These are phyloP conservation scores for Alosa alosa DNA, from an alignment of 2,113 vertebrate genomes.

Conservation along the genomic window DNA sequence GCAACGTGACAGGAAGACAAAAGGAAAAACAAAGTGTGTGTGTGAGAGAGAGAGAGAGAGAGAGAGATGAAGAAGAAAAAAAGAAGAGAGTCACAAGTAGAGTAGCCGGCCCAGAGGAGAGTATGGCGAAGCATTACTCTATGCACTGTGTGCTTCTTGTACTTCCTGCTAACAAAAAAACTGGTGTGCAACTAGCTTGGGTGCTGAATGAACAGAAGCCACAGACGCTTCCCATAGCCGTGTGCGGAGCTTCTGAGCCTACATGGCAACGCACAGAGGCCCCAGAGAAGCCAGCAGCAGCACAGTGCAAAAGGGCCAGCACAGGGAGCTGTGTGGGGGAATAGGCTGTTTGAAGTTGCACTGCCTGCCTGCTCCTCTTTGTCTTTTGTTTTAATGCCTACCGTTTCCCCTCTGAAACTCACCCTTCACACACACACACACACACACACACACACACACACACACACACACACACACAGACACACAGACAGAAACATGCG, in stretches of 20 bases:
- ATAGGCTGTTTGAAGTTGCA: background rate
- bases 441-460: conserved; percentile 14
- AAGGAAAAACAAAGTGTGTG: background rate
- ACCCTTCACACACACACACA: background rate
- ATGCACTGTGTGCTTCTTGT: background rate
- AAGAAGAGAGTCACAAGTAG: background rate
- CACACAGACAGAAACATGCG: background rate
- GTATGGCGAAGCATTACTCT: background rate
- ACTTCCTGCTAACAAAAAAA: background rate
- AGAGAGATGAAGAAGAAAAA: background rate
- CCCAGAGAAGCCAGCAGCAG: background rate
- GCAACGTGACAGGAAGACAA: background rate
- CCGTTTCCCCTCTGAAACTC: background rate
- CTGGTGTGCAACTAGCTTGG: background rate
- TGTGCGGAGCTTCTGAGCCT: background rate
- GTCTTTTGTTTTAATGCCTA: background rate
- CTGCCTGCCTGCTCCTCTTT: background rate
- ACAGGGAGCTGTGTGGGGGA: background rate
- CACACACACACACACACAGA: background rate
- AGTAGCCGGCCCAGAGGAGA: background rate
- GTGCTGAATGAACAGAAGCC: background rate
- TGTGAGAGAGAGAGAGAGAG: background rate
- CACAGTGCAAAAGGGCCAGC: background rate
- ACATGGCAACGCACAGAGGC: background rate
- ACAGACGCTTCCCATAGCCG: background rate